Percentiles rank a stretch among this genome's conserved stretches.
phyloP scores from a whole-genome alignment of 2,797 vertebrate species.

The Lates japonicus region DNA sequence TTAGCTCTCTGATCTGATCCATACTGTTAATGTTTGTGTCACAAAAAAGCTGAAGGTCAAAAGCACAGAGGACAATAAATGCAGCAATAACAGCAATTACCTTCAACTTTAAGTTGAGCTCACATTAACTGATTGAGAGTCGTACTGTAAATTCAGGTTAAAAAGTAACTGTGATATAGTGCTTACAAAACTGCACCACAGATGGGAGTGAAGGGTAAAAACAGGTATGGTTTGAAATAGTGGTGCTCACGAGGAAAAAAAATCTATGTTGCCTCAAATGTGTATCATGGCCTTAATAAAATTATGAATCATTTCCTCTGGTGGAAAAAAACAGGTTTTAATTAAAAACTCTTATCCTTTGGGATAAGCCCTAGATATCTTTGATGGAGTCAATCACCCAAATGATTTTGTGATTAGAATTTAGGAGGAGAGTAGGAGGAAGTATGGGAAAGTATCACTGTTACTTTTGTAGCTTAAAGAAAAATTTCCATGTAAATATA shows the following conservation, averaged over 20 bases:
- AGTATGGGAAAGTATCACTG: conserved; percentile 19
- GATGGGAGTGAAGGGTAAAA: background rate
- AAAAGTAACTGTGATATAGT: background rate
- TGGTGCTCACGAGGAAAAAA: background rate
- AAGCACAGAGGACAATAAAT: background rate
- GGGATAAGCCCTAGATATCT: conserved; percentile 78
- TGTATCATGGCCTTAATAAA: conserved; percentile 72
- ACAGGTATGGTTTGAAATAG: conserved; percentile 1
- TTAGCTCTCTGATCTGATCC: conserved; percentile 61
- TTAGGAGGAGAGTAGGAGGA: conserved; percentile 37
- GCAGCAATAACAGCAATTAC: background rate
- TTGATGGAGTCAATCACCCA: conserved; percentile 74
- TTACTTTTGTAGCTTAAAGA: conserved; percentile 4
- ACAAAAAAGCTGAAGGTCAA: conserved; percentile 56
- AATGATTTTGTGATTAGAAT: conserved; percentile 67
- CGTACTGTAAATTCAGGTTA: background rate
- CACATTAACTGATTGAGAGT: background rate
- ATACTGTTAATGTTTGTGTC: conserved; percentile 64
- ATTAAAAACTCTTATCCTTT: conserved; percentile 73
- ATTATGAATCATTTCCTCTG: conserved; percentile 69
- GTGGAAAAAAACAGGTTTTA: conserved; percentile 73
- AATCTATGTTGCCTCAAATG: conserved; percentile 38
- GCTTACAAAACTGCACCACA: background rate
- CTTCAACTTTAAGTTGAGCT: background rate
- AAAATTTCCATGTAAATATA: background rate